Evolutionary conservation across 2,113 vertebrate genomes (phyloP).

Genomic region (Callocephalon fimbriatum): DNA sequence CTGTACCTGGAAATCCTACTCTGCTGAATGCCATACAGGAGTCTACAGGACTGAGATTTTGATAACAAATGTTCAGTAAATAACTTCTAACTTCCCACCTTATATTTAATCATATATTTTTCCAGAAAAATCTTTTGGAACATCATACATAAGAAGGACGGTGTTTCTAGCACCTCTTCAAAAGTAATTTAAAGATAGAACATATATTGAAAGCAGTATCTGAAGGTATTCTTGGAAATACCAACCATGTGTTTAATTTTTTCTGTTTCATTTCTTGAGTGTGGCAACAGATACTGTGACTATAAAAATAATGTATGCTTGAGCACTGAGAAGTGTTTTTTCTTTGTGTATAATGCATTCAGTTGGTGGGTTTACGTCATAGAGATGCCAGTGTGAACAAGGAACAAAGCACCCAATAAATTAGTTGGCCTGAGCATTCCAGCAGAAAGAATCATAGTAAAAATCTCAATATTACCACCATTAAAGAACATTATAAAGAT

Average conservation of each 20-base stretch:
- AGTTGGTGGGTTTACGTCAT: not conserved
- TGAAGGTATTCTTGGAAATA: not conserved
- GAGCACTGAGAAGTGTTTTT: not conserved
- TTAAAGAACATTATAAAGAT: not conserved
- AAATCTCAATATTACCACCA: not conserved
- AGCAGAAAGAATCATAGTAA: not conserved
- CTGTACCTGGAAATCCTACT: not conserved
- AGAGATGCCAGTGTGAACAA: not conserved
- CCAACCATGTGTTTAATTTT: not conserved
- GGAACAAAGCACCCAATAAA: not conserved
- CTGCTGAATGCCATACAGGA: not conserved
- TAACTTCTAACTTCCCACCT: not conserved
- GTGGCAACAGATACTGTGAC: not conserved
- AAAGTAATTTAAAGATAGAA: not conserved
- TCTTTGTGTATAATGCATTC: not conserved
- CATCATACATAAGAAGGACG: not conserved
- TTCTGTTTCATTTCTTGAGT: slow-evolving; percentile 1
- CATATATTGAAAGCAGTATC: not conserved
- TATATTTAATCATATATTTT: not conserved
- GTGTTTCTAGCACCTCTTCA: not conserved
- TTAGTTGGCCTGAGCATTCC: not conserved
- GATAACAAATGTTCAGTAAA: not conserved
- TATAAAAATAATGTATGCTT: slow-evolving; percentile 19
- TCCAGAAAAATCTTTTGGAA: not conserved
- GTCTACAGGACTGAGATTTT: not conserved